These are phyloP conservation scores for Drosophila histrio DNA, from an alignment of 2,888 invertebrate genomes.

Conservation along the genomic window DNA sequence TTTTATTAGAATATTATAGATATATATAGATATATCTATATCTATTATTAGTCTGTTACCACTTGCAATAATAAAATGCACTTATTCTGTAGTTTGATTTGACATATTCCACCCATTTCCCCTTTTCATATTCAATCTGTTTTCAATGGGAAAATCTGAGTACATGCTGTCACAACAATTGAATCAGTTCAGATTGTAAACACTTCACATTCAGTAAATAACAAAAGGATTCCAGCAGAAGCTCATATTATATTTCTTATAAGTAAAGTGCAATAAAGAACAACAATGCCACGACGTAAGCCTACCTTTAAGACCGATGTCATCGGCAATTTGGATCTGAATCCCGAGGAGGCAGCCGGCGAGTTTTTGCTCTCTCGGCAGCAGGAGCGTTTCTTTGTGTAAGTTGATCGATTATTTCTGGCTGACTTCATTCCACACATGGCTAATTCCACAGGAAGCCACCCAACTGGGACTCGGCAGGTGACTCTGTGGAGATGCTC, in stretches of 20 bases:
- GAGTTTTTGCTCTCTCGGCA: slow-evolving; percentile 81
- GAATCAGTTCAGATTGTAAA: not conserved
- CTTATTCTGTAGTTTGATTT: too few species aligned
- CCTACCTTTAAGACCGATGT: slow-evolving; percentile 82
- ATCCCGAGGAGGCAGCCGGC: slow-evolving; percentile 80
- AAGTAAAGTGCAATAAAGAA: not conserved
- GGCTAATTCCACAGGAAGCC: slow-evolving; percentile 72
- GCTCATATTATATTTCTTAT: slow-evolving; percentile 21
- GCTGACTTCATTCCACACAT: fast-evolving
- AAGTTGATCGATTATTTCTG: slow-evolving; percentile 30
- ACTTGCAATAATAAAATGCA: too few species aligned
- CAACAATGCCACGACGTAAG: slow-evolving; percentile 80
- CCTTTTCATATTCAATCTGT: too few species aligned
- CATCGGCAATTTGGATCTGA: slow-evolving; percentile 81
- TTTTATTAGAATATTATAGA: too few species aligned
- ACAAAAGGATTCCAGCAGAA: not conserved
- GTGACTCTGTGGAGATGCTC: slow-evolving; percentile 81
- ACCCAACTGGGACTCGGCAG: slow-evolving; percentile 83
- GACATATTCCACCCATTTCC: not conserved
- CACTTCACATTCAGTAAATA: slow-evolving; percentile 1
- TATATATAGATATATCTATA: too few species aligned
- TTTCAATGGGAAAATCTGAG: not conserved
- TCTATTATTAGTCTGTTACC: too few species aligned
- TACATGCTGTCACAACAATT: not conserved
- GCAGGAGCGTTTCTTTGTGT: slow-evolving; percentile 82